Conservation (phyloP, 1,140 invertebrate genomes). For the Scaptomyza hsui region DNA sequence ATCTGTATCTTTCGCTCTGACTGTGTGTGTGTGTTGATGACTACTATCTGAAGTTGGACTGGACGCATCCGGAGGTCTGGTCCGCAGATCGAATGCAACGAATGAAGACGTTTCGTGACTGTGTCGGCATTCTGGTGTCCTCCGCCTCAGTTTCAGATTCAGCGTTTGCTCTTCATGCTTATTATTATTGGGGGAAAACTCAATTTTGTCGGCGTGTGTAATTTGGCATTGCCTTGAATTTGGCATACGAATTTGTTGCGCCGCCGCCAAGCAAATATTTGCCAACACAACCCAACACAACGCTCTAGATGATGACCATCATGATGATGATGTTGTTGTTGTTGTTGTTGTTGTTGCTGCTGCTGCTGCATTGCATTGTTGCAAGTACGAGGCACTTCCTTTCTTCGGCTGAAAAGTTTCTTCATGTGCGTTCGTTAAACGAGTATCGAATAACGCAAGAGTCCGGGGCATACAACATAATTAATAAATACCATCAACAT, state of each 20-base stretch:
- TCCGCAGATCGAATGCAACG: slow-evolving; percentile 48
- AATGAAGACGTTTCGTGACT: slow-evolving; percentile 83
- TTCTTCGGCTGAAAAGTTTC: slow-evolving; percentile 18
- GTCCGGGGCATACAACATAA: slow-evolving; percentile 69
- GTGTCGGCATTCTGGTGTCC: slow-evolving; percentile 50
- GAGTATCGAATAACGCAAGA: slow-evolving; percentile 67
- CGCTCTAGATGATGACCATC: slow-evolving; percentile 9
- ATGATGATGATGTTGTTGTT: neutral
- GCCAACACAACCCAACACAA: slow-evolving; percentile 28
- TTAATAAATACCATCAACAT: slow-evolving; percentile 83
- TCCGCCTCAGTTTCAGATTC: slow-evolving; percentile 13
- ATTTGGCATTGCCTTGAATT: slow-evolving; percentile 79
- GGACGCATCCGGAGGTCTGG: slow-evolving; percentile 76
- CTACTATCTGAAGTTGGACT: slow-evolving; percentile 60
- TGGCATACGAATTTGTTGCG: slow-evolving; percentile 74
- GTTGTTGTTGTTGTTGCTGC: neutral
- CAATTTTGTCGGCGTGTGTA: slow-evolving; percentile 79
- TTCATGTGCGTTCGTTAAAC: slow-evolving; percentile 40
- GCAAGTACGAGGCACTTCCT: slow-evolving; percentile 33
- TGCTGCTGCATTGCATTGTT: slow-evolving; percentile 18
- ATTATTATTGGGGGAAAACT: slow-evolving; percentile 68
- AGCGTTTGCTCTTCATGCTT: slow-evolving; percentile 69
- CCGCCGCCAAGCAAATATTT: slow-evolving; percentile 68
- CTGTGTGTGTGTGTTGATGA: slow-evolving; percentile 61
- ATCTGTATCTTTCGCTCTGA: slow-evolving; percentile 56